Conservation (phyloP, 2,888 invertebrate genomes). For the Elysia crispata region DNA sequence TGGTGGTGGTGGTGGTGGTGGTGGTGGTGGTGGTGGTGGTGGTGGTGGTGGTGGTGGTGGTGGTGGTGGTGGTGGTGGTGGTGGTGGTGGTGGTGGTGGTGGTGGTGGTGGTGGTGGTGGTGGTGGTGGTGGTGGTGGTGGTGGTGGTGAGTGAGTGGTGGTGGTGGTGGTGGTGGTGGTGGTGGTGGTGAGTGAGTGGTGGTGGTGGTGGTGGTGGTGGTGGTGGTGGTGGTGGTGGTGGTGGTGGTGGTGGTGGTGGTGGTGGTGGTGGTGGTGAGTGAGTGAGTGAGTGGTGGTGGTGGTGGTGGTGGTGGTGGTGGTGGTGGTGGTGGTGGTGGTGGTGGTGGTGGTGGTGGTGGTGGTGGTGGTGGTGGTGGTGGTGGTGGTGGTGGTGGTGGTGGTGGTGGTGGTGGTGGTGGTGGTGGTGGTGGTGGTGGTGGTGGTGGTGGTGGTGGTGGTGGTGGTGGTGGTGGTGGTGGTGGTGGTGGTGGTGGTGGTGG, state of each 20-base stretch:
- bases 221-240: too few species aligned
- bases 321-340: conserved; percentile 2
- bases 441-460: not conserved
- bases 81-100: not conserved
- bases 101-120: not conserved
- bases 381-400: not conserved
- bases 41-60: not conserved
- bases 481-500: not conserved
- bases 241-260: too few species aligned
- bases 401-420: not conserved
- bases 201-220: too few species aligned
- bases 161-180: not conserved
- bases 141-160: too few species aligned
- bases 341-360: too few species aligned
- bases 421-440: not conserved
- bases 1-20: not conserved
- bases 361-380: not conserved
- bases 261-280: too few species aligned
- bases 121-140: not conserved
- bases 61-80: not conserved
- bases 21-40: not conserved
- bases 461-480: not conserved
- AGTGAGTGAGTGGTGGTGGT: too few species aligned
- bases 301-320: too few species aligned
- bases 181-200: not conserved